Evolutionary conservation across 1,140 invertebrate genomes (phyloP), one percentile per base, ranked within the genome.

Genomic region (Goniozus legneri): DNA sequence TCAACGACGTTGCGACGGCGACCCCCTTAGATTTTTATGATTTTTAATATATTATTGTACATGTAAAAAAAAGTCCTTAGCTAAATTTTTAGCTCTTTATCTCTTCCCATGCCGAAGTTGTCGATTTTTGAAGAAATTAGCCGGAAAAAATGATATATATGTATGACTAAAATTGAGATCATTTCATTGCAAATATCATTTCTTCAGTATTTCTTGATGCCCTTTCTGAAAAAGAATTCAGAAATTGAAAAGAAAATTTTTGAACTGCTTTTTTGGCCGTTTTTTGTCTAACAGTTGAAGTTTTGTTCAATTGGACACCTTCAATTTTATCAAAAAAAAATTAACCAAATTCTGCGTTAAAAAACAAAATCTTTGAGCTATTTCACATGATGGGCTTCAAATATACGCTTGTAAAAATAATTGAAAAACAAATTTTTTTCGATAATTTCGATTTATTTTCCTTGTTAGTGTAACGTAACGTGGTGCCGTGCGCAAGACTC

Each of bases 341-440:
- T 35, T 35, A 7, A 35, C 34, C 8, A 35, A n/a, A 35, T 35
- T 35, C 34, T 35, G 14, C 34, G 34, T 35, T 35, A 35, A 1
- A 35, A 35, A 35, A 35, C 34, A 35, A 35, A 35, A 35, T 35
- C 14, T 14, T 35, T 35, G 34, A 35, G 34, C 34, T 13, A 35
- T 35, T 8, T 8, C 1, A 8, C n/a, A 35, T 8, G 34, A 35
- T 35, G 24, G 24, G 12, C 24, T 27, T 12, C 24, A 27, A 27
- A 27, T 6, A 27, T 7, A 6, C 12, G 6, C 24, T 12, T 7
- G 24, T 12, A 27, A 27, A 27, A 27, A 27, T 7, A 27, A 27
- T 27, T 27, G 12, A 27, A 12, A 27, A 27, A 27, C 24, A 27
- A 27, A 27, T n/a, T n/a, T n/a, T n/a, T n/a, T n/a, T n/a, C n/a